Conservation (phyloP, 2,888 invertebrate genomes). For the Ariolimax columbianus region DNA sequence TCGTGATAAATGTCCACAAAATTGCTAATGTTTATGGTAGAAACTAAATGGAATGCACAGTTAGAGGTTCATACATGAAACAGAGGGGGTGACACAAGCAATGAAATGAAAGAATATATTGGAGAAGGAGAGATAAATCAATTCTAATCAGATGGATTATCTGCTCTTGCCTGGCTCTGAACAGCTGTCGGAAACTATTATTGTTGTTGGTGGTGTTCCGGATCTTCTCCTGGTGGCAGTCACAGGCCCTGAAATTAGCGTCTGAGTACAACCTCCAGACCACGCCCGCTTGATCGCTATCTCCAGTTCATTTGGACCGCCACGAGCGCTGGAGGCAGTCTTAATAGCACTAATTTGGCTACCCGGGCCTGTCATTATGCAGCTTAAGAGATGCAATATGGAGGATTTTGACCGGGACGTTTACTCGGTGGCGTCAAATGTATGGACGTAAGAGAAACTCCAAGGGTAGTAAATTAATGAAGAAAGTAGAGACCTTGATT, state of each 20-base stretch:
- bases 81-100: neutral
- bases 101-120: neutral
- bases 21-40: no score
- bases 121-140: slow-evolving; percentile 11
- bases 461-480: no score
- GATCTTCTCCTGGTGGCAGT: neutral
- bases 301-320: neutral
- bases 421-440: no score
- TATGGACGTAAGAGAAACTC: no score
- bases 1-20: no score
- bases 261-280: neutral
- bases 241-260: slow-evolving; percentile 15
- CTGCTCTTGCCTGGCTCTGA: neutral
- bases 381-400: neutral
- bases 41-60: no score
- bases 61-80: no score
- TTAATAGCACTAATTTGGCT: slow-evolving; percentile 33
- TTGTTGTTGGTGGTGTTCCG: neutral
- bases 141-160: neutral
- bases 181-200: slow-evolving; percentile 22
- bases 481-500: no score
- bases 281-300: slow-evolving; percentile 30
- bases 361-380: slow-evolving; percentile 21
- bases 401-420: neutral
- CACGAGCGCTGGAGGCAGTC: neutral